A percentile compares a stretch with the other conserved stretches of the same genome.
These are phyloP conservation scores for Xestoiulus laeticollis DNA, from an alignment of 2,888 invertebrate species.

Conservation along the genomic window DNA sequence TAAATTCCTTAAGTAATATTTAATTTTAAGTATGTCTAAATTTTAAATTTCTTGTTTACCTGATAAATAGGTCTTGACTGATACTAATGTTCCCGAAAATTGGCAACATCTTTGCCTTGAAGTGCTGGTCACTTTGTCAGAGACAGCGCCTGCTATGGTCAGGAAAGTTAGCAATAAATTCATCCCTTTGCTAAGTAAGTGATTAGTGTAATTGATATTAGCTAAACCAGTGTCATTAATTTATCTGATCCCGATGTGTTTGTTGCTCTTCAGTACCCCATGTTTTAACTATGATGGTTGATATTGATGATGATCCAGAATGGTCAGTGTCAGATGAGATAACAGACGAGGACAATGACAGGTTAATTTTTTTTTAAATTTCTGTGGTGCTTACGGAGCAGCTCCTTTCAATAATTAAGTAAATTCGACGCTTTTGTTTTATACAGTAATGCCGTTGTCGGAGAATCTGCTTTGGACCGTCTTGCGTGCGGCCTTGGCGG, in stretches of 20 bases:
- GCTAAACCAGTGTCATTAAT: slow-evolving; percentile 49
- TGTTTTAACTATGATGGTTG: slow-evolving; percentile 93
- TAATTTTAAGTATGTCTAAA: neutral
- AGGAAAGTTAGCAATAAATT: slow-evolving; percentile 89
- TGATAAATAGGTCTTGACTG: slow-evolving; percentile 71
- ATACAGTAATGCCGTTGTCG: slow-evolving; percentile 87
- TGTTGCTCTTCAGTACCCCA: slow-evolving; percentile 76
- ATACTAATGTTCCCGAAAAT: slow-evolving; percentile 73
- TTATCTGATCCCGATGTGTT: neutral
- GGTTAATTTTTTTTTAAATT: slow-evolving; percentile 63
- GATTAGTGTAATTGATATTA: neutral
- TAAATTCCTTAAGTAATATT: neutral
- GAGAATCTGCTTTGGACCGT: slow-evolving; percentile 95
- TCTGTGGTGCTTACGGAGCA: neutral
- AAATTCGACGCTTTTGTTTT: slow-evolving; percentile 43
- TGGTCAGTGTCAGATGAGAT: slow-evolving; percentile 88
- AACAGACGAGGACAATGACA: slow-evolving; percentile 90
- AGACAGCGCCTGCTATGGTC: slow-evolving; percentile 96
- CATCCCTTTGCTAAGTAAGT: slow-evolving; percentile 70
- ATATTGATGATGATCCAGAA: slow-evolving; percentile 88
- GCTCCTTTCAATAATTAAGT: slow-evolving; percentile 30
- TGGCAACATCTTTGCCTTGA: slow-evolving; percentile 93
- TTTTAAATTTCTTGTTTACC: neutral
- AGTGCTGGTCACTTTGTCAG: slow-evolving; percentile 83
- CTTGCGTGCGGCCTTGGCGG: slow-evolving; percentile 97